Conservation (phyloP, 1,140 invertebrate species). For the Listronotus oregonensis region DNA sequence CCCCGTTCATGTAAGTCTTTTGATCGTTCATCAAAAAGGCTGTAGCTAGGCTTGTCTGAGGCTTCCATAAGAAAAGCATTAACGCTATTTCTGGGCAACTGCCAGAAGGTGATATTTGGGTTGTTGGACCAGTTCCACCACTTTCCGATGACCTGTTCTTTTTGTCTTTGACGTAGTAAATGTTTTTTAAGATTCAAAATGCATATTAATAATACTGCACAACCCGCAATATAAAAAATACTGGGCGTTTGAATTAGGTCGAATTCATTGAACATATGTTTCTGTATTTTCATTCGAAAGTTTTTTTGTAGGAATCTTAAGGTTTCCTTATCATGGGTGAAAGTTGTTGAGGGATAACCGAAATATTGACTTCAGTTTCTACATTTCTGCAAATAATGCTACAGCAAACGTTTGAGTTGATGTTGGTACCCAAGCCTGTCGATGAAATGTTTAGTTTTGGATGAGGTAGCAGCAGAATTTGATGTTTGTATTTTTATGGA, state of each 20-base stretch:
- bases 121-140: slow-evolving; percentile 60
- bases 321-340: slow-evolving; percentile 70
- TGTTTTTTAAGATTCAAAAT: slow-evolving; percentile 69
- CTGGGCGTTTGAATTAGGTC: slow-evolving; percentile 63
- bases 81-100: slow-evolving; percentile 53
- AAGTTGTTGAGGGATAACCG: slow-evolving; percentile 81
- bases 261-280: slow-evolving; percentile 60
- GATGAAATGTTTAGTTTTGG: slow-evolving; percentile 82
- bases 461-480: slow-evolving; percentile 69
- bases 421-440: slow-evolving; percentile 77
- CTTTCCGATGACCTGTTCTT: slow-evolving; percentile 60
- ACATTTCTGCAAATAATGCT: slow-evolving; percentile 73
- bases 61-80: slow-evolving; percentile 65
- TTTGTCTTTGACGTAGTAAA: slow-evolving; percentile 75
- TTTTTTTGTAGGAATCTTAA: slow-evolving; percentile 83
- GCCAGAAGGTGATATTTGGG: slow-evolving; percentile 67
- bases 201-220: slow-evolving; percentile 72
- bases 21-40: slow-evolving; percentile 67
- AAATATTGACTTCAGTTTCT: slow-evolving; percentile 82
- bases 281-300: slow-evolving; percentile 62
- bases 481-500: slow-evolving; percentile 77
- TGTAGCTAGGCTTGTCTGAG: slow-evolving; percentile 65
- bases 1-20: slow-evolving; percentile 73
- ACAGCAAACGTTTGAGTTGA: slow-evolving; percentile 80
- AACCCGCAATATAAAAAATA: slow-evolving; percentile 80